Percentiles rank a stretch among this genome's conserved stretches.
phyloP scores from a whole-genome alignment of 2,797 vertebrate species.

The Lerista edwardsae region DNA sequence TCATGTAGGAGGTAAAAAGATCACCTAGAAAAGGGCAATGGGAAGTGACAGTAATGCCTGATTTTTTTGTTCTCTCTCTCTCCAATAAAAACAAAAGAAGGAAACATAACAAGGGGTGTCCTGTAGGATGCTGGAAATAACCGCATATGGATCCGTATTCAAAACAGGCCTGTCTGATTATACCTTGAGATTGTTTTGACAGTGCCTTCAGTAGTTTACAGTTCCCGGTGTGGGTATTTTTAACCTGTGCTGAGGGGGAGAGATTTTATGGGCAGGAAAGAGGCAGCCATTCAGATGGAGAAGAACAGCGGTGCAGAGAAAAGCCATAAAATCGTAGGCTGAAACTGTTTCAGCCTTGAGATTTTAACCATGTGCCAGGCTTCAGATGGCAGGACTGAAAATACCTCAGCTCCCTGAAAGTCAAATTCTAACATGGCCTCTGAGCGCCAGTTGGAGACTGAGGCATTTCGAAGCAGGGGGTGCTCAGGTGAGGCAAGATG shows the following conservation, averaged over 20 bases:
- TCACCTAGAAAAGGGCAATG: neutral
- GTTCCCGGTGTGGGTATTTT: constrained; percentile 9
- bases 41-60: neutral
- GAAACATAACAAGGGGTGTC: neutral
- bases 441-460: neutral
- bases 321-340: neutral
- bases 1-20: too few relatives aligned
- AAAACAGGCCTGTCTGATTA: neutral
- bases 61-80: neutral
- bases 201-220: neutral
- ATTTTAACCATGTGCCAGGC: neutral
- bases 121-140: neutral
- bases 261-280: neutral
- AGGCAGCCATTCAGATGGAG: neutral
- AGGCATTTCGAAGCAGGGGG: neutral
- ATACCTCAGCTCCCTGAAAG: neutral
- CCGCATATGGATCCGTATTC: neutral
- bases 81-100: neutral
- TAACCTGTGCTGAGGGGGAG: too few relatives aligned
- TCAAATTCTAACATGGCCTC: neutral
- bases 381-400: neutral
- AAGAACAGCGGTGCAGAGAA: neutral
- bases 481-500: neutral
- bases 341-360: neutral
- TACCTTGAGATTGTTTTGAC: constrained; percentile 3